Evolutionary conservation across 2,797 vertebrate genomes (phyloP).

Genomic region (Emydoidea blandingii): DNA sequence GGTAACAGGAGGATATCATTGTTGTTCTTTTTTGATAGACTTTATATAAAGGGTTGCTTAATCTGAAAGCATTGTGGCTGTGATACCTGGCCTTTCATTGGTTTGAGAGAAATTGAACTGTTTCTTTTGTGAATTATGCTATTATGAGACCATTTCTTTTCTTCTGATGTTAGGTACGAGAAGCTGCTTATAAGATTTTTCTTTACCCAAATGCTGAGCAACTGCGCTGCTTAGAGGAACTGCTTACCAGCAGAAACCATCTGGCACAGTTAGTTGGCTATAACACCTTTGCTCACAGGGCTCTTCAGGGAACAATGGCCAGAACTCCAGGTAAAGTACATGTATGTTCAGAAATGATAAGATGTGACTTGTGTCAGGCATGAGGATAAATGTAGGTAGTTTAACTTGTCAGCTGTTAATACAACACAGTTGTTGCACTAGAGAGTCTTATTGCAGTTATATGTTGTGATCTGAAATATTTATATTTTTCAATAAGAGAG

Average conservation of each 20-base stretch:
- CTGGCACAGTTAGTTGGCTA: constrained; percentile 94
- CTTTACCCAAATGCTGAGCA: constrained; percentile 90
- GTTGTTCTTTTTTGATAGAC: background rate
- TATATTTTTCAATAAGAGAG: background rate
- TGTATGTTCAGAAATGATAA: background rate
- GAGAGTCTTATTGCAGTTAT: background rate
- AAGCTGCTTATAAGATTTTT: constrained; percentile 96
- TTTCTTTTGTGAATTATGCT: background rate
- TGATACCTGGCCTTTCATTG: background rate
- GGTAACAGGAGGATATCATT: background rate
- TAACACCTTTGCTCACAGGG: constrained; percentile 91
- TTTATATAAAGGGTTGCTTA: background rate
- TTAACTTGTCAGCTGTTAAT: background rate
- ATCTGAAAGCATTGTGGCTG: background rate
- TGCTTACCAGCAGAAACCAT: constrained; percentile 88
- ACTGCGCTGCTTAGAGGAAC: constrained; percentile 88
- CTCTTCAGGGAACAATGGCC: constrained; percentile 96
- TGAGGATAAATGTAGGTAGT: background rate
- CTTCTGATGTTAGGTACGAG: constrained; percentile 86
- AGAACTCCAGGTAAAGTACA: constrained; percentile 89
- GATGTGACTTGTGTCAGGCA: background rate
- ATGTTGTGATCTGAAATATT: background rate
- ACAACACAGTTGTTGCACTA: background rate
- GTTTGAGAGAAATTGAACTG: background rate
- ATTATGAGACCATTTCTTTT: background rate